phyloP scores from a whole-genome alignment of 2,888 invertebrate species.

The Meiosimyza platycephala region DNA sequence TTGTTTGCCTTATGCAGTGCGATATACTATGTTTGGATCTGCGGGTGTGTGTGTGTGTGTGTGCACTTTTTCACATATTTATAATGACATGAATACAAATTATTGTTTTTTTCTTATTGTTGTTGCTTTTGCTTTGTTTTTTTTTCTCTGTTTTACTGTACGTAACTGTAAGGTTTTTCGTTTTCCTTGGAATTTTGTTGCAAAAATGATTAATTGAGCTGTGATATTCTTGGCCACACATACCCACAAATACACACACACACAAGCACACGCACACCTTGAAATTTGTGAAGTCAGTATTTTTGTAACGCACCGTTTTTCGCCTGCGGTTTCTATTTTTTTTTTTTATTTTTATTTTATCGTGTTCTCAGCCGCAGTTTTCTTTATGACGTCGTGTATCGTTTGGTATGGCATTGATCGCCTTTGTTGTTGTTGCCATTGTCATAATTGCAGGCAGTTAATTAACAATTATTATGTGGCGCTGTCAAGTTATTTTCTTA shows the following conservation, averaged over 20 bases:
- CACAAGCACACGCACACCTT: conserved; percentile 48
- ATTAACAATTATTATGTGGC: conserved; percentile 14
- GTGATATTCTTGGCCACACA: conserved; percentile 20
- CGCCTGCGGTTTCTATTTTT: neutral
- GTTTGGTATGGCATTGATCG: neutral
- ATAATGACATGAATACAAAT: conserved; percentile 47
- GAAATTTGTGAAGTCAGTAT: neutral
- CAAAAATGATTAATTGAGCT: conserved; percentile 57
- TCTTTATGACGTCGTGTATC: neutral
- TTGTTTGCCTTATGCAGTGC: neutral
- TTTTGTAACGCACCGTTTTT: neutral
- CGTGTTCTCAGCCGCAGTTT: neutral
- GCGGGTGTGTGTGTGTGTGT: conserved; percentile 14
- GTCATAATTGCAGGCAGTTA: conserved; percentile 10
- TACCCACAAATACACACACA: conserved; percentile 44
- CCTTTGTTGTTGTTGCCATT: conserved; percentile 18
- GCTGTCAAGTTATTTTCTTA: neutral
- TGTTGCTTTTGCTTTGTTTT: conserved; percentile 25
- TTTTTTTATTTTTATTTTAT: neutral
- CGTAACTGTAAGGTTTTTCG: conserved; percentile 29
- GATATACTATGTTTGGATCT: conserved; percentile 9
- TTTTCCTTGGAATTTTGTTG: conserved; percentile 49
- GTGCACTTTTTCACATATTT: conserved; percentile 55
- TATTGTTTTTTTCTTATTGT: conserved; percentile 19
- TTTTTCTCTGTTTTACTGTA: neutral